A percentile compares a stretch with the other conserved stretches of the same genome.
Conservation (phyloP, 92 coral and sea anemone genomes). For the Parazoanthus darwini region DNA sequence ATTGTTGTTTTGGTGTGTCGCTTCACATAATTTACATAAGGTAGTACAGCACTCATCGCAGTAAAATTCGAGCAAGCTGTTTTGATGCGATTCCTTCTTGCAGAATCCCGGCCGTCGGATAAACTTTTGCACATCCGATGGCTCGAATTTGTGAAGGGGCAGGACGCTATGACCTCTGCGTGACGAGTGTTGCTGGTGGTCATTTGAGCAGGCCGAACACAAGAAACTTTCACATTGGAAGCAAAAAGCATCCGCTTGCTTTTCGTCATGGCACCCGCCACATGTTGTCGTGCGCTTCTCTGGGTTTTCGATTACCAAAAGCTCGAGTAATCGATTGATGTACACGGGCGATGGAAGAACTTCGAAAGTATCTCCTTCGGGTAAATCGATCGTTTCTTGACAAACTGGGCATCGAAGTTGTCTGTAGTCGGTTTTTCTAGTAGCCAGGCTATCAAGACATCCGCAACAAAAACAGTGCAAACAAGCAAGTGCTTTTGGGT, state of each 20-base stretch:
- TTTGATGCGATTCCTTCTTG: conserved; percentile 16
- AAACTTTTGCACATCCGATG: conserved; percentile 39
- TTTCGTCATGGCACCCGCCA: conserved; percentile 32
- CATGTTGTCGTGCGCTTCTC: conserved; percentile 12
- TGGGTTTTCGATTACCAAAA: conserved; percentile 39
- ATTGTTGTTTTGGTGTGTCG: conserved; percentile 2
- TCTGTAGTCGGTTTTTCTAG: conserved; percentile 47
- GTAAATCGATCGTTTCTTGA: conserved; percentile 38
- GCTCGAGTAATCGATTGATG: conserved; percentile 31
- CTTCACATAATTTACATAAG: conserved; percentile 19
- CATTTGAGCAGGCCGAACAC: conserved; percentile 29
- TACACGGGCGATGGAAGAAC: conserved; percentile 41
- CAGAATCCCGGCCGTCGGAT: conserved; percentile 39
- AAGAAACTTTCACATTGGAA: conserved; percentile 40
- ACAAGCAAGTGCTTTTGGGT: conserved; percentile 40
- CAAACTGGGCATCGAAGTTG: conserved; percentile 44
- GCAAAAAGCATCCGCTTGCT: conserved; percentile 24
- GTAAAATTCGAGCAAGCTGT: conserved; percentile 3
- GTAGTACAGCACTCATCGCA: conserved; percentile 15
- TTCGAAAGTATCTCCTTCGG: conserved; percentile 42
- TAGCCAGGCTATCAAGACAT: conserved; percentile 41
- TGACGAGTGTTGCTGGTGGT: conserved; percentile 17
- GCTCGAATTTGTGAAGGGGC: conserved; percentile 19
- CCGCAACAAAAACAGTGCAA: conserved; percentile 44
- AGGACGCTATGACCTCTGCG: conserved; percentile 22